Evolutionary conservation across 2,888 invertebrate species (phyloP).

Genomic region (Caenorhabditis panamensis): DNA sequence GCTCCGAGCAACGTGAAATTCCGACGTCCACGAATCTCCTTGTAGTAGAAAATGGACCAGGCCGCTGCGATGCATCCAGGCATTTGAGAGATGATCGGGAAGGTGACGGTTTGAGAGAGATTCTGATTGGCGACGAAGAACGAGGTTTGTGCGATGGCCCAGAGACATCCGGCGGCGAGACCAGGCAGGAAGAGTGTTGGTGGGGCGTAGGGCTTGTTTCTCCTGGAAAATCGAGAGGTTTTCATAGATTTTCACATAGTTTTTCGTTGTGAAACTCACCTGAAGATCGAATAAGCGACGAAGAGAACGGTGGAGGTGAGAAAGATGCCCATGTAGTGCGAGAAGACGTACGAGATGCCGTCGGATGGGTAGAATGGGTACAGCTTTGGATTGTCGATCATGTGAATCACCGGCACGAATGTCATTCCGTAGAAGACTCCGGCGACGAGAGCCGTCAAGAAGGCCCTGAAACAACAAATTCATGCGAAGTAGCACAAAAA

Average conservation of each 20-base stretch:
- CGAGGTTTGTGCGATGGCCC: slow-evolving; percentile 83
- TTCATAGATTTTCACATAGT: neutral
- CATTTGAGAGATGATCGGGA: slow-evolving; percentile 83
- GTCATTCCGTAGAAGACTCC: slow-evolving; percentile 83
- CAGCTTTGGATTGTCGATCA: slow-evolving; percentile 81
- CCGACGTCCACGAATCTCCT: slow-evolving; percentile 81
- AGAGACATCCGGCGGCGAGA: slow-evolving; percentile 83
- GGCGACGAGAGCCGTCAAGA: slow-evolving; percentile 81
- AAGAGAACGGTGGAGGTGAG: slow-evolving; percentile 82
- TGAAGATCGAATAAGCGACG: slow-evolving; percentile 81
- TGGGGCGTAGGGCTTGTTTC: slow-evolving; percentile 82
- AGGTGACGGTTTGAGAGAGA: slow-evolving; percentile 82
- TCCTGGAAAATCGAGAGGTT: slow-evolving; percentile 55
- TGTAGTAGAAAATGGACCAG: slow-evolving; percentile 83
- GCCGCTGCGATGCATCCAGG: slow-evolving; percentile 82
- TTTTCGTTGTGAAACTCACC: too few species aligned
- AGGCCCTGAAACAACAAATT: slow-evolving; percentile 80
- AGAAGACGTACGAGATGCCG: slow-evolving; percentile 82
- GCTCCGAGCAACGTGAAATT: slow-evolving; percentile 72
- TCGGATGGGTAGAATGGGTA: slow-evolving; percentile 70
- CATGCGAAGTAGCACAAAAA: too few species aligned
- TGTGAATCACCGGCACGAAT: slow-evolving; percentile 83
- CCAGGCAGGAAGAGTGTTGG: slow-evolving; percentile 82
- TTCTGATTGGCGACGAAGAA: slow-evolving; percentile 83
- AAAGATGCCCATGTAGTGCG: slow-evolving; percentile 83